Base-by-base conservation (phyloP, 1,140 invertebrate species). In the Psilanteris sp. region DNA sequence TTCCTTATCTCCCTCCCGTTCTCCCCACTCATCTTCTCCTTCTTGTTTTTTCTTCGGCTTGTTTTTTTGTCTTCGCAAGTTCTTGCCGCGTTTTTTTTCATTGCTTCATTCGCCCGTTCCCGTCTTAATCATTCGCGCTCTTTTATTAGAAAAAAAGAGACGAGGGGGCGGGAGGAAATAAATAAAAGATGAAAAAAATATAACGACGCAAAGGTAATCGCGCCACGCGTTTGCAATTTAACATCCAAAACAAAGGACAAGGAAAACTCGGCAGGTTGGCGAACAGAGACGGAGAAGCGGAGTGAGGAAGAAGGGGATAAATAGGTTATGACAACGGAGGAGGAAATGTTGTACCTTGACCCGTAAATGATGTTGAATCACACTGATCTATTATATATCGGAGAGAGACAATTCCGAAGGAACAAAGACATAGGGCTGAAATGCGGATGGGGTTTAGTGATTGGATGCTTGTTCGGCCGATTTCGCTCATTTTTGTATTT, bases 261-360 rank as follows among this genome's bases (percentile, higher is more conserved):
- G 8, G 22, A 29, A 46, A 24, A 46, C 15, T 18, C 3, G 43
- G 22, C 16, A 43, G 8, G 22, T 27, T 6, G 9, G 9, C 9
- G 9, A n/a, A 24, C 4, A 24, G 13, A 13, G 14, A n/a, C n/a
- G n/a, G n/a, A n/a, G n/a, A n/a, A n/a, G n/a, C n/a, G n/a, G n/a
- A n/a, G n/a, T n/a, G n/a, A n/a, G n/a, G n/a, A n/a, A n/a, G 20
- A 10, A n/a, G 18, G 29, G 24, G 31, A 44, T 61, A 61, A 46
- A 61, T 61, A 61, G 55, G 41, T 61, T 61, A 61, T 61, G 41
- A 36, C 39, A 59, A 34, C 27, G 54, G 14, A 44, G 41, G 22
- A 59, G 55, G 41, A 59, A 55, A 36, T 22, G 55, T 26, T 44
- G 39, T 57, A 46, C 55, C 41, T 59, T 59, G 41, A 59, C 41